Base-by-base conservation (phyloP, 2,888 invertebrate species). In the Odontocerum albicorne region DNA sequence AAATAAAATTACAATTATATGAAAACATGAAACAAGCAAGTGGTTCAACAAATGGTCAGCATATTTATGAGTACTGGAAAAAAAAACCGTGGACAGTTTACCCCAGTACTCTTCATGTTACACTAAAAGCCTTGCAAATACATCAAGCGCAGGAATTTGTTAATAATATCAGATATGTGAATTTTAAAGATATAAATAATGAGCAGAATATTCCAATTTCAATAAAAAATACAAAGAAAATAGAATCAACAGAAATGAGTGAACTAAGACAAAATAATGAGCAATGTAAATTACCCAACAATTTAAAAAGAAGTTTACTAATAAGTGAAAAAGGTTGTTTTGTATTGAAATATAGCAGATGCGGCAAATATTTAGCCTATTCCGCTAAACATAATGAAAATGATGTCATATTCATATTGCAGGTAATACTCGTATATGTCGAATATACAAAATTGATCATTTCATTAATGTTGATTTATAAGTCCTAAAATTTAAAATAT, bases 211-310 rank as follows among this genome's bases (percentile, higher is more conserved):
- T 10, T 4, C n/a, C n/a, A n/a, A n/a, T n/a, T n/a, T n/a, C n/a
- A n/a, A n/a, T n/a, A n/a, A 27, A 17, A n/a, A 31, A 52, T 13
- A 4, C 4, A n/a, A 20, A n/a, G 22, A 8, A 43, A 7, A 21
- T 8, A 43, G 4, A 7, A 4, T 15, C n/a, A 12, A 43, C n/a
- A 27, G 8, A 39, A 39, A 27, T 13, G 13, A 10, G 16, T 8
- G 13, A 15, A 20, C 2, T 39, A 49, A 32, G 60, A 15, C n/a
- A 19, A 16, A 38, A 38, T 10, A 42, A 45, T 15, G 42, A 58
- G 35, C 17, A 38, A 17, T 85, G 84, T 64, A 81, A 83, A 68
- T 71, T 86, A 39, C 86, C 86, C 1, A 85, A 84, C 63, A 72
- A 70, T 50, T 64, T 67, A 10, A 53, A 69, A 2, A 66, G 69